These are phyloP conservation scores for Chironomus striatipennis DNA, from an alignment of 1,140 invertebrate species.

Conservation along the genomic window DNA sequence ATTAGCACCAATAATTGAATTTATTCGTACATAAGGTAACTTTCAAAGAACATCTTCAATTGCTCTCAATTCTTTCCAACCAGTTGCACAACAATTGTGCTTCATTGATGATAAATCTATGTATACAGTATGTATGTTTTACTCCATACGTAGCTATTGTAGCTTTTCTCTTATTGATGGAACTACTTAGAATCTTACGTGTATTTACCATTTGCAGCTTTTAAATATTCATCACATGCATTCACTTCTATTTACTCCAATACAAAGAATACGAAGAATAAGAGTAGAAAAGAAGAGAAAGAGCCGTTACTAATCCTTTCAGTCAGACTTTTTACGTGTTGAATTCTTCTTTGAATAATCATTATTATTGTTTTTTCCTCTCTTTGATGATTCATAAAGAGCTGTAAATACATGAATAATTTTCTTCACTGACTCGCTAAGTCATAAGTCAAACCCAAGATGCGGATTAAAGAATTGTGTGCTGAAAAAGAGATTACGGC, in stretches of 20 bases:
- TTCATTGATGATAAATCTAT: too few species aligned
- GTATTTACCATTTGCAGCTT: neutral
- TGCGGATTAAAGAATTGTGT: neutral
- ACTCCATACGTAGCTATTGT: too few species aligned
- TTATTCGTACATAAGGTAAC: too few species aligned
- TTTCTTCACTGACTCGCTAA: neutral
- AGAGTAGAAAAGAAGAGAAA: neutral
- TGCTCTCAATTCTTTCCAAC: too few species aligned
- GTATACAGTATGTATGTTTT: too few species aligned
- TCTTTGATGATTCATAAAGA: neutral
- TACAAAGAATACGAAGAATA: neutral
- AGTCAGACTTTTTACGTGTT: neutral
- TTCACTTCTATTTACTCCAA: neutral
- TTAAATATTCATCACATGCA: neutral
- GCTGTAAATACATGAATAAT: neutral
- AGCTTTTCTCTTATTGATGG: too few species aligned
- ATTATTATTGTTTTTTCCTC: neutral
- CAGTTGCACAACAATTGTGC: too few species aligned
- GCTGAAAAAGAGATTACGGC: neutral
- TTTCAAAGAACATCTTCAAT: too few species aligned
- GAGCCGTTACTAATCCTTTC: conserved; percentile 6
- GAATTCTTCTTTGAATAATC: neutral
- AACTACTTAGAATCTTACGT: neutral
- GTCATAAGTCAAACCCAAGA: neutral
- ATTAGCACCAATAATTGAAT: too few species aligned